Conservation (phyloP, 2,797 vertebrate species). For the Molothrus ater region DNA sequence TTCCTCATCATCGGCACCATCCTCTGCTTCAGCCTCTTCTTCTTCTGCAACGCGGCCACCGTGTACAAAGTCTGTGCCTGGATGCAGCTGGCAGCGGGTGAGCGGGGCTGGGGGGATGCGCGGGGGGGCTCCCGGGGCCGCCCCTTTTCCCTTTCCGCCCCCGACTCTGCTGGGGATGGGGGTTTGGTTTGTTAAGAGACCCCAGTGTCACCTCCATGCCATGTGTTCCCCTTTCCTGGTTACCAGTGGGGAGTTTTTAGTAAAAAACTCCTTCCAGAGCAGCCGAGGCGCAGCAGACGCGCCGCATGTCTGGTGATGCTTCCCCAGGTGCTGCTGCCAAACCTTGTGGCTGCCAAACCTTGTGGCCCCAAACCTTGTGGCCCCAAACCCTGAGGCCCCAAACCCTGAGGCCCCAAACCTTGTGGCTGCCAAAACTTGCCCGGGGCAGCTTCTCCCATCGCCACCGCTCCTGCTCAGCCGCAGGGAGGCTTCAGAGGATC, state of each 20-base stretch:
- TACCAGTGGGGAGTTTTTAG: not conserved
- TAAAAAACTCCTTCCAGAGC: not conserved
- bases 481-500: not conserved
- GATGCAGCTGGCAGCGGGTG: constrained; percentile 97
- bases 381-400: no score
- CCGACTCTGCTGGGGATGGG: rapidly evolving
- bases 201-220: not conserved
- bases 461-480: not conserved
- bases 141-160: not conserved
- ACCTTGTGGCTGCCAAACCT: no score
- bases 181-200: not conserved
- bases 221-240: rapidly evolving
- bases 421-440: not conserved
- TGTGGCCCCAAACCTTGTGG: no score
- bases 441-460: not conserved
- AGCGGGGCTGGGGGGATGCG: not conserved
- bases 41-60: constrained; percentile 91
- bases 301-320: rapidly evolving
- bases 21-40: constrained; percentile 92
- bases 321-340: not conserved
- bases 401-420: not conserved
- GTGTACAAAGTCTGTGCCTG: constrained; percentile 95
- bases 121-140: not conserved
- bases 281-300: not conserved
- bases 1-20: constrained; percentile 92